These are phyloP conservation scores for Iphiclides podalirius DNA, from an alignment of 2,888 invertebrate species.

Conservation along the genomic window DNA sequence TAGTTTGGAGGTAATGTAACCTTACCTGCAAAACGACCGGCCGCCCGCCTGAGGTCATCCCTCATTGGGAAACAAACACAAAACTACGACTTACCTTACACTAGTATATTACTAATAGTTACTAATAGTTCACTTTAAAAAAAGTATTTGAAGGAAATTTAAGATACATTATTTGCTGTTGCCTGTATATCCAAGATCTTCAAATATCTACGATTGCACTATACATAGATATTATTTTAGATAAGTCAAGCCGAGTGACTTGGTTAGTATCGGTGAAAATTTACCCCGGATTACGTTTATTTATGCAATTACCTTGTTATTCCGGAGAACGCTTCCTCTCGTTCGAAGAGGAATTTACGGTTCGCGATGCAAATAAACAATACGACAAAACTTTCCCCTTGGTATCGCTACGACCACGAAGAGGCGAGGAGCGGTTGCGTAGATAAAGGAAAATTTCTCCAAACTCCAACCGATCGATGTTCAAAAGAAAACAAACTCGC, in stretches of 20 bases:
- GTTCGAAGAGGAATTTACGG: not conserved
- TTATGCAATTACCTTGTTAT: not conserved
- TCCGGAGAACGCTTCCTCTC: not conserved
- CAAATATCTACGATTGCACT: not conserved
- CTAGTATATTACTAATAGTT: too few species aligned
- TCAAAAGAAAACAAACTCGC: constrained; percentile 16
- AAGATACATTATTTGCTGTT: too few species aligned
- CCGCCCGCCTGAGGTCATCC: too few species aligned
- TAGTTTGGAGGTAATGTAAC: too few species aligned
- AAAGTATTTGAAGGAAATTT: too few species aligned
- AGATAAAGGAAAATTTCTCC: constrained; percentile 13
- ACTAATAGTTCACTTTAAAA: too few species aligned
- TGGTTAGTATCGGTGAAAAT: not conserved
- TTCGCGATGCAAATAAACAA: constrained; percentile 21
- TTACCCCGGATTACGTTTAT: not conserved
- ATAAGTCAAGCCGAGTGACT: too few species aligned
- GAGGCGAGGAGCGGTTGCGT: constrained; percentile 3
- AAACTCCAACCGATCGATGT: constrained; percentile 15
- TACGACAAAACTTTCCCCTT: constrained; percentile 18
- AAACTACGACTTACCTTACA: too few species aligned
- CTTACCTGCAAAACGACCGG: too few species aligned
- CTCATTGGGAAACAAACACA: too few species aligned
- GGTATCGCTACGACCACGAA: not conserved
- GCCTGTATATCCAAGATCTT: too few species aligned
- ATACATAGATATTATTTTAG: too few species aligned